A percentile compares a stretch with the other conserved stretches of the same genome.
Conservation (phyloP, 2,888 invertebrate genomes). For the Doris montereyensis region DNA sequence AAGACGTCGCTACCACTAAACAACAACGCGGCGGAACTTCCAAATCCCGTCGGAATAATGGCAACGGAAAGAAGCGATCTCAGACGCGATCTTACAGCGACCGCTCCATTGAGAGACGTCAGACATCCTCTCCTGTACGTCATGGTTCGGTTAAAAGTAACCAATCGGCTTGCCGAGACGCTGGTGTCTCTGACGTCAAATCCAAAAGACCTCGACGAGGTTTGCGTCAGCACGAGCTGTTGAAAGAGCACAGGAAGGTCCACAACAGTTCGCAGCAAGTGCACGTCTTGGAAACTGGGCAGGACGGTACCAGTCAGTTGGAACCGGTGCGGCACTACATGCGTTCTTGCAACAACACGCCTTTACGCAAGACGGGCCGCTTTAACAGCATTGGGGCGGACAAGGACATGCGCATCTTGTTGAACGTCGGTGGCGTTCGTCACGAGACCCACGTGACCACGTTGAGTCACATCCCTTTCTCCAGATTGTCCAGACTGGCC, state of each 20-base stretch:
- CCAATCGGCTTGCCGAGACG: background rate
- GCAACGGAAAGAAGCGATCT: too few relatives aligned
- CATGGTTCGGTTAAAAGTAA: background rate
- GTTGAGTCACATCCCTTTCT: constrained; percentile 62
- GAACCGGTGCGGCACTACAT: background rate
- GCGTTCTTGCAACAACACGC: background rate
- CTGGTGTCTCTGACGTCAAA: background rate
- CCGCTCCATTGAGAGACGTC: too few relatives aligned
- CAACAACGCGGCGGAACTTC: too few relatives aligned
- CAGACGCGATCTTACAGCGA: too few relatives aligned
- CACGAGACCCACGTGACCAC: constrained; percentile 71
- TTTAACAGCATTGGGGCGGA: constrained; percentile 35
- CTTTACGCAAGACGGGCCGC: background rate
- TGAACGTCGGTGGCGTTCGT: constrained; percentile 71
- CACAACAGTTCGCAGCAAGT: background rate
- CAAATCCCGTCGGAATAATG: too few relatives aligned
- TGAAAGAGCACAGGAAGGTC: background rate
- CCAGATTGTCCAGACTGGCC: constrained; percentile 67
- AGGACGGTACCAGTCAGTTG: background rate
- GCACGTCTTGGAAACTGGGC: background rate
- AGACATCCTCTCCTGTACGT: background rate
- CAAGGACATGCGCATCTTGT: constrained; percentile 59
- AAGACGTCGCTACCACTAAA: too few relatives aligned
- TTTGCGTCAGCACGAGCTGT: background rate
- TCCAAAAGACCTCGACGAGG: background rate